Base-by-base conservation (phyloP, 2,797 vertebrate genomes). In the Tenualosa thibaudeaui region DNA sequence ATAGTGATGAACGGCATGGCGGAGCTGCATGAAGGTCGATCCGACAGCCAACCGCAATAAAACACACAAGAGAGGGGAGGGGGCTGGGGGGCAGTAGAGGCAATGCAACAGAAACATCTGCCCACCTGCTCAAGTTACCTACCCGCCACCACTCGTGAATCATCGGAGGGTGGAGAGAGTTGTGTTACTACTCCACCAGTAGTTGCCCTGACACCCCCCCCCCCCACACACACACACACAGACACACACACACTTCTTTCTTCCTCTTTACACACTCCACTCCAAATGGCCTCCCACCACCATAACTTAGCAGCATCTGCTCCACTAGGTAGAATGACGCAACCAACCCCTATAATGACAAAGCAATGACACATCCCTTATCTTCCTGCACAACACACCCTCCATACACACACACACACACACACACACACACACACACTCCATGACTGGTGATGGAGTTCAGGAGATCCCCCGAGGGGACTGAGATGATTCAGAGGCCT, bases 281-380 rank as follows among this genome's bases (percentile, higher is more conserved):
- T 31, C 9, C 37, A 75, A 37, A 19, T 40, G 68, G 37, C 68
- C 43, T 75, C 37, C 68, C 68, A 40, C 31, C 37, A 75, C 5
- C 65, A 71, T 40, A 7, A 75, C 19, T 75, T 15, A 75, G 12
- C 31, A 43, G 90, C 93, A 93, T 92, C 93, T 93, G 93, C 90
- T 91, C 91, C 89, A 90, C 89, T 88, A 86, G 94, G 93, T 91
- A 91, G 93, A 91, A 87, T 93, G 93, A 93, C 92, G 90, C 88
- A 93, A 95, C 93, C 93, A 93, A 93, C 90, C 86, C 90, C 86
- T 85, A 37, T 91, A 93, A 94, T 94, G 93, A 93, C 92, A 94
- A 93, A 92, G 87, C 92, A 91, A 89, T 91, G 92, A 93, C 68
- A 71, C 65, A 75, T 75, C 37, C 68, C 13, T 75, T 12, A 19